phyloP scores from a whole-genome alignment of 1,140 invertebrate species.

The Oscheius sp. region DNA sequence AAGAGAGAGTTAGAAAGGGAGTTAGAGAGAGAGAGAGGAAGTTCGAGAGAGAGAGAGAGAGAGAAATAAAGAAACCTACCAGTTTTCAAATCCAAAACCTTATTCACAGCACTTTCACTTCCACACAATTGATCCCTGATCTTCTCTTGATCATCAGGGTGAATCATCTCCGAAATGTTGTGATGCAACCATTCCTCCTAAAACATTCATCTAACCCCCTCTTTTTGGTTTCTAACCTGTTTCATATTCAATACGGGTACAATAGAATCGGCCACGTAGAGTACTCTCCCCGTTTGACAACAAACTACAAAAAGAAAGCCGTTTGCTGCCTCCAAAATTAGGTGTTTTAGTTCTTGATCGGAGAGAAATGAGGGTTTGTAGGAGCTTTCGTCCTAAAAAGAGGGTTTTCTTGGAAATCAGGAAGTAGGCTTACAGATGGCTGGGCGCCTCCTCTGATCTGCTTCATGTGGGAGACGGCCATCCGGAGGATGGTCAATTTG shows the following conservation, averaged over 20 bases:
- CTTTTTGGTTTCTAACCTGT: slow-evolving; percentile 67
- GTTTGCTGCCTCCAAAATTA: slow-evolving; percentile 97
- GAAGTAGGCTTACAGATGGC: not conserved
- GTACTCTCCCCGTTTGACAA: slow-evolving; percentile 91
- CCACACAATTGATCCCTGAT: slow-evolving; percentile 89
- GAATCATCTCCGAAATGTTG: slow-evolving; percentile 89
- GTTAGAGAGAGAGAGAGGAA: too few species aligned
- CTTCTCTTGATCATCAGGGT: slow-evolving; percentile 96
- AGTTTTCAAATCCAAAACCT: slow-evolving; percentile 91
- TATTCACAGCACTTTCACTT: slow-evolving; percentile 88
- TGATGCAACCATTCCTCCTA: slow-evolving; percentile 95
- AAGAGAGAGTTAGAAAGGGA: too few species aligned
- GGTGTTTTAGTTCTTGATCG: slow-evolving; percentile 96
- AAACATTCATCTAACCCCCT: slow-evolving; percentile 47
- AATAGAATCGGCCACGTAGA: slow-evolving; percentile 97
- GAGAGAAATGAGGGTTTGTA: slow-evolving; percentile 98
- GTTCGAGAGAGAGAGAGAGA: too few species aligned
- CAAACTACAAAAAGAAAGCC: slow-evolving; percentile 98
- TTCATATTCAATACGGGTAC: slow-evolving; percentile 93
- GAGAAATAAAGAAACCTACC: slow-evolving; percentile 13
- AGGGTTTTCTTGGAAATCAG: not conserved
- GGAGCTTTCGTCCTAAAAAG: slow-evolving; percentile 62
- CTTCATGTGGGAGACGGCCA: slow-evolving; percentile 98
- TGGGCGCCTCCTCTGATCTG: slow-evolving; percentile 31
- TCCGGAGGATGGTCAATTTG: slow-evolving; percentile 95